Conservation (phyloP, 2,888 invertebrate genomes). For the Thereva nobilitata region DNA sequence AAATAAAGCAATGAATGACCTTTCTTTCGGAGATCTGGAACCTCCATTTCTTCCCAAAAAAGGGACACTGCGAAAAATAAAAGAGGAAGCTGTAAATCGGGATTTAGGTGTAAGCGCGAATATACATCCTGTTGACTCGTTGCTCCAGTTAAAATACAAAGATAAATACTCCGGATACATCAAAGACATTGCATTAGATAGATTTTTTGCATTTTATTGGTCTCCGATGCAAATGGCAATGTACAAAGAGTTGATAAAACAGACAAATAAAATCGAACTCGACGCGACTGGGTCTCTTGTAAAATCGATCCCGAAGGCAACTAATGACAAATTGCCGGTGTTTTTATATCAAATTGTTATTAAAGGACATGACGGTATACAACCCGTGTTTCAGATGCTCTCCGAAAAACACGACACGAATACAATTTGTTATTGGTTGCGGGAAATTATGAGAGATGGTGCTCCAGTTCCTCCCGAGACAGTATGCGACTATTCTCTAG, state of each 20-base stretch:
- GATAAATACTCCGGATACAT: background rate
- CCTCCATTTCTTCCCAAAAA: background rate
- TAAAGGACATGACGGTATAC: background rate
- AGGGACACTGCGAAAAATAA: background rate
- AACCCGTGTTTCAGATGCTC: conserved; percentile 1
- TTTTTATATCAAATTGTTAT: conserved; percentile 4
- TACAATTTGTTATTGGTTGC: background rate
- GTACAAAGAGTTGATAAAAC: too few species aligned
- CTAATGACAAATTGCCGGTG: background rate
- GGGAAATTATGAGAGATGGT: background rate
- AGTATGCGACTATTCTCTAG: background rate
- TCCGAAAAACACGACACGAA: conserved; percentile 8
- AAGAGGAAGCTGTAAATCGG: background rate
- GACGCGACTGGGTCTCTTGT: too few species aligned
- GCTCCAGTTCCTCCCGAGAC: background rate
- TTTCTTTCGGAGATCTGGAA: background rate
- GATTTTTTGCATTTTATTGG: background rate
- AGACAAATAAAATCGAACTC: too few species aligned
- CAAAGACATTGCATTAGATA: background rate
- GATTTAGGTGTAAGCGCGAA: background rate
- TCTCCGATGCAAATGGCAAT: background rate
- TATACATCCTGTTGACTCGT: conserved; percentile 4
- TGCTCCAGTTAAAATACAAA: background rate
- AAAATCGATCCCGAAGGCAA: too few species aligned
- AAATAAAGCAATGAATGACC: background rate